Evolutionary conservation across 2,113 vertebrate genomes (phyloP).

Genomic region (Neomonachus schauinslandi): DNA sequence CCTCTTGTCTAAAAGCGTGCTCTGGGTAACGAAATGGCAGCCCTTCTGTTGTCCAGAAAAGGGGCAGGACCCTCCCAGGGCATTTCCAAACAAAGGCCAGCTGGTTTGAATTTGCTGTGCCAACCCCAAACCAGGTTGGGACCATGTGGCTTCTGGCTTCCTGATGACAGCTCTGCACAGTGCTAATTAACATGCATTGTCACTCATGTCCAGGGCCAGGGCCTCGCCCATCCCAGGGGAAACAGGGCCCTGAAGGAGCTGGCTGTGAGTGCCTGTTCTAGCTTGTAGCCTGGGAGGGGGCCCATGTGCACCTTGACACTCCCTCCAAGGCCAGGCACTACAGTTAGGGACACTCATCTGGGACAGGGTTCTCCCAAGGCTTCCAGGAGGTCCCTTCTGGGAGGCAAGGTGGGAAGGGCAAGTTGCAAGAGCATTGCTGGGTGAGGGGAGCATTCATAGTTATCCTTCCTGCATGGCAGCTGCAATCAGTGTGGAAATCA

Average conservation of each 20-base stretch:
- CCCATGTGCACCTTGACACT: neutral
- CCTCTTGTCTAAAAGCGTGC: neutral
- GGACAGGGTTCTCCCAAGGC: neutral
- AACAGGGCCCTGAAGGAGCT: neutral
- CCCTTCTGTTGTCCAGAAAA: constrained; percentile 43
- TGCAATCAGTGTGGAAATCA: neutral
- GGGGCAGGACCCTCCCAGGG: constrained; percentile 29
- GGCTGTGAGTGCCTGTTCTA: neutral
- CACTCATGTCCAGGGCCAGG: constrained; percentile 46
- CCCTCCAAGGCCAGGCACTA: neutral
- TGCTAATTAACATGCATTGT: constrained; percentile 75
- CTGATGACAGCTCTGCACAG: constrained; percentile 65
- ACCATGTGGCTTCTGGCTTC: constrained; percentile 75
- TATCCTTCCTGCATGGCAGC: neutral
- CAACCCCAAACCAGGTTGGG: constrained; percentile 72
- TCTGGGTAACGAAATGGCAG: neutral
- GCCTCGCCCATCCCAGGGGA: neutral
- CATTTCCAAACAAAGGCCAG: constrained; percentile 74
- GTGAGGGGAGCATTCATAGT: neutral
- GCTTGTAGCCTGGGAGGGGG: neutral
- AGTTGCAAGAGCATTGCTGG: neutral
- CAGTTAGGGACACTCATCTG: neutral
- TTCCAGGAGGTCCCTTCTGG: neutral
- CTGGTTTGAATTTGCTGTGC: constrained; percentile 78
- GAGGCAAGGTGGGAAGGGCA: neutral